Conservation (phyloP, 2,888 invertebrate species). For the Drosophila eohydei region DNA sequence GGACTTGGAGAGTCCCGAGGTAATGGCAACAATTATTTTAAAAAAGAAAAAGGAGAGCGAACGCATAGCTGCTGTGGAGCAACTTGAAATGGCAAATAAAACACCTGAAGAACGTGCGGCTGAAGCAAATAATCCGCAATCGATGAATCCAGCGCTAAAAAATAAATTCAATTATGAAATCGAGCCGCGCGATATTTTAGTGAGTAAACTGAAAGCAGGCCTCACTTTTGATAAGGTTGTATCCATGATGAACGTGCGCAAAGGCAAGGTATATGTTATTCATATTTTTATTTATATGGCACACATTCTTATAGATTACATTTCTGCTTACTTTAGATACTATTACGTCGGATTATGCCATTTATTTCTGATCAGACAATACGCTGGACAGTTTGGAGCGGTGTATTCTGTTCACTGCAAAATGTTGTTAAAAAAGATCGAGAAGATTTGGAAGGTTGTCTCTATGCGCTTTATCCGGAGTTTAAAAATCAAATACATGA, state of each 20-base stretch:
- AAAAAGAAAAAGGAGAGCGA: slow-evolving; percentile 85
- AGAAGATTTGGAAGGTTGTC: slow-evolving; percentile 82
- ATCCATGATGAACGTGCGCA: slow-evolving; percentile 91
- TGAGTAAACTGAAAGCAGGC: slow-evolving; percentile 88
- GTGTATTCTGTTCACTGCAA: slow-evolving; percentile 83
- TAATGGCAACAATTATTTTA: slow-evolving; percentile 88
- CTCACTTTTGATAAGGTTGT: slow-evolving; percentile 89
- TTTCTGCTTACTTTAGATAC: slow-evolving; percentile 85
- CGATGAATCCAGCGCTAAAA: slow-evolving; percentile 80
- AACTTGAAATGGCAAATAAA: slow-evolving; percentile 83
- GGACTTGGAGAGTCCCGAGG: slow-evolving; percentile 92
- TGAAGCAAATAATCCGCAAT: slow-evolving; percentile 73
- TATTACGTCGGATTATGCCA: slow-evolving; percentile 89
- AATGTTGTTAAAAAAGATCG: slow-evolving; percentile 84
- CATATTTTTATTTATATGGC: neutral
- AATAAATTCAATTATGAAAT: slow-evolving; percentile 84
- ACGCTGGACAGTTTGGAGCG: slow-evolving; percentile 84
- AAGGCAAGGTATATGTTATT: slow-evolving; percentile 89
- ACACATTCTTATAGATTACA: neutral
- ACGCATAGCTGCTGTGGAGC: slow-evolving; percentile 85
- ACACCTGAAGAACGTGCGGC: slow-evolving; percentile 78
- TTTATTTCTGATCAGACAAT: slow-evolving; percentile 83
- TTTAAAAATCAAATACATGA: slow-evolving; percentile 82
- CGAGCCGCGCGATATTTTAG: slow-evolving; percentile 86
- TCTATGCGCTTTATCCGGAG: slow-evolving; percentile 83